These are phyloP conservation scores for Autographa pulchrina DNA, from an alignment of 2,888 invertebrate genomes.

Conservation along the genomic window DNA sequence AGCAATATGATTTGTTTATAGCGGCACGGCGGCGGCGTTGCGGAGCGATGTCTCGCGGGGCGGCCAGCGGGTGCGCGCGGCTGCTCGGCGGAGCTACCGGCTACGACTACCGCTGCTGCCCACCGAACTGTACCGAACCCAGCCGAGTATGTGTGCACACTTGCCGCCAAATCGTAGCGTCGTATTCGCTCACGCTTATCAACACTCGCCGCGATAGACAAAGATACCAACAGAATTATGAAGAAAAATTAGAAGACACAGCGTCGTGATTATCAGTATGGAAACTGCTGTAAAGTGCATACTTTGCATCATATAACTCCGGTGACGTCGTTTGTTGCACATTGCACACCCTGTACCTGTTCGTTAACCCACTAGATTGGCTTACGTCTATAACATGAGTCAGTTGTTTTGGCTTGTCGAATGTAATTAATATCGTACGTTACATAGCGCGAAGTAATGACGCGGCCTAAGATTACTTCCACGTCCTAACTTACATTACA, in stretches of 20 bases:
- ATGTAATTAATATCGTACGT: conserved; percentile 34
- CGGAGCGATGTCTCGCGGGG: conserved; percentile 48
- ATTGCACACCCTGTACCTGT: conserved; percentile 19
- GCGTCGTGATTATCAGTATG: conserved; percentile 26
- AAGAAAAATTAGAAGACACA: conserved; percentile 53
- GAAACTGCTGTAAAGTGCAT: conserved; percentile 36
- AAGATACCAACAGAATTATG: conserved; percentile 57
- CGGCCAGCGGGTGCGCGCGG: conserved; percentile 55
- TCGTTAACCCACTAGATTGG: conserved; percentile 25
- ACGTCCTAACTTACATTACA: background rate
- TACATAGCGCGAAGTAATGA: conserved; percentile 7
- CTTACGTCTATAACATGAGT: conserved; percentile 31
- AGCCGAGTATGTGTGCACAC: conserved; percentile 68
- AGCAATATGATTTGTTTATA: conserved; percentile 79
- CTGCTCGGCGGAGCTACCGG: conserved; percentile 67
- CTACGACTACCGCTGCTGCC: conserved; percentile 69
- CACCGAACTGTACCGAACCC: conserved; percentile 70
- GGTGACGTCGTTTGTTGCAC: conserved; percentile 34
- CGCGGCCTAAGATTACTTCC: background rate
- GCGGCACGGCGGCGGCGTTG: conserved; percentile 64
- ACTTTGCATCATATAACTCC: conserved; percentile 20
- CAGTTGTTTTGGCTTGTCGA: conserved; percentile 30
- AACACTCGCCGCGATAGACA: conserved; percentile 53
- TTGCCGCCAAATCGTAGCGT: conserved; percentile 73
- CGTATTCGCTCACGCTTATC: conserved; percentile 69